A percentile compares a stretch with the other conserved stretches of the same genome.
Conservation (phyloP, 2,113 vertebrate species). For the Pluvialis apricaria region DNA sequence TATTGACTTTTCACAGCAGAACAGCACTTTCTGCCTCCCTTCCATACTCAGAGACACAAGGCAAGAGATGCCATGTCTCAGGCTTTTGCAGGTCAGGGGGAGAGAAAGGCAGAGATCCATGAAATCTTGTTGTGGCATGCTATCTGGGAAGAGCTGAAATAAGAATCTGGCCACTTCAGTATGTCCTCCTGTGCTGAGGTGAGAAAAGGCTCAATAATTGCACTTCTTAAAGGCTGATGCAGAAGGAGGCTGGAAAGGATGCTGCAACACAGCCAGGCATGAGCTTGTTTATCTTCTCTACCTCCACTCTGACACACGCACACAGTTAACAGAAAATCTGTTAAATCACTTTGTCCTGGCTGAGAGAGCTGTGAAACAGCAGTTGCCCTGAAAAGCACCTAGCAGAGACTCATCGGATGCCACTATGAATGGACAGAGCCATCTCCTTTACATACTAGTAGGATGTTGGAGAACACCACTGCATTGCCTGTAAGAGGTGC, state of each 20-base stretch:
- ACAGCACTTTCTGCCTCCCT: neutral
- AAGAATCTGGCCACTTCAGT: neutral
- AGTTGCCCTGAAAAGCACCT: neutral
- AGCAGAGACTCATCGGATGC: neutral
- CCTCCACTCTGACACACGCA: neutral
- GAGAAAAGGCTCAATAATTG: neutral
- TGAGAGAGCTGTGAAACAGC: neutral
- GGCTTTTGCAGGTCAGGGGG: neutral
- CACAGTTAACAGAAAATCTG: neutral
- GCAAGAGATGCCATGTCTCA: neutral
- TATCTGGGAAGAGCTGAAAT: neutral
- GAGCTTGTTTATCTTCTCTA: neutral
- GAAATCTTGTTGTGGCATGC: neutral
- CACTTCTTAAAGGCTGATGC: neutral
- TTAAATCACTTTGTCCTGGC: neutral
- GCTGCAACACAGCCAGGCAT: neutral
- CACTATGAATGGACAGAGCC: neutral
- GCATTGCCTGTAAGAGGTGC: neutral
- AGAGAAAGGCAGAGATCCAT: neutral
- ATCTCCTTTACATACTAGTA: neutral
- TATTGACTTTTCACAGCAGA: no score
- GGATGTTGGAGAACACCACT: neutral
- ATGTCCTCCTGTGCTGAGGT: neutral
- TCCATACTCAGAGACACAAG: neutral
- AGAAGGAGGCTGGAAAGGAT: neutral